These are phyloP conservation scores for Habropoda laboriosa DNA, from an alignment of 1,140 invertebrate genomes.

Conservation along the genomic window DNA sequence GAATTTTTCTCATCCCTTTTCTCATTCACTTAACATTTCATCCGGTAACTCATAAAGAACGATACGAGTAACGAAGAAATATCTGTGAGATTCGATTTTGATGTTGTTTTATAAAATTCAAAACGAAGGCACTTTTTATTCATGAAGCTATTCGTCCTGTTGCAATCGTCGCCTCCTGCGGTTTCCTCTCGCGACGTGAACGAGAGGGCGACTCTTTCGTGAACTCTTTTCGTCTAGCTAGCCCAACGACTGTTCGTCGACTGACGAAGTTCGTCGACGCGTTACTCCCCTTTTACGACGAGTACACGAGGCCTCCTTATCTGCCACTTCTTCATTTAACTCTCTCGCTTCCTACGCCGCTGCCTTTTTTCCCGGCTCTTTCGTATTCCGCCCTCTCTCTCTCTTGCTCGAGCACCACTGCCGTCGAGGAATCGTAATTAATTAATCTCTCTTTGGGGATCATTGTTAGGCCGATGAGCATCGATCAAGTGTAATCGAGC, in stretches of 20 bases:
- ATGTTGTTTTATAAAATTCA: background rate
- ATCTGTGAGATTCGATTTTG: background rate
- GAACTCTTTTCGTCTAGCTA: background rate
- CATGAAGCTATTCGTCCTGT: too few relatives aligned
- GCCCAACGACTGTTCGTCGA: conserved; percentile 53
- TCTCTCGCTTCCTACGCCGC: conserved; percentile 26
- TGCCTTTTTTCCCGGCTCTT: conserved; percentile 21
- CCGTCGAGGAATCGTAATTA: conserved; percentile 40
- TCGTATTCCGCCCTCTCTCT: background rate
- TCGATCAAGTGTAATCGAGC: conserved; percentile 20
- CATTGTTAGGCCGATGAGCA: conserved; percentile 22
- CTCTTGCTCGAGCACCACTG: conserved; percentile 19
- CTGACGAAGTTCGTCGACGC: conserved; percentile 57
- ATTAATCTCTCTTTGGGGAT: conserved; percentile 41
- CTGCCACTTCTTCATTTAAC: conserved; percentile 65
- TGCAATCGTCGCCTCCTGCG: too few relatives aligned
- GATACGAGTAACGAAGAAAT: too few relatives aligned
- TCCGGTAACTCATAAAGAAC: too few relatives aligned
- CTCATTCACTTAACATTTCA: too few relatives aligned
- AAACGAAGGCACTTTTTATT: too few relatives aligned
- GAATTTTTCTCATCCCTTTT: too few relatives aligned
- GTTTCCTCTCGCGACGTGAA: too few relatives aligned
- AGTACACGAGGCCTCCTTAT: conserved; percentile 63
- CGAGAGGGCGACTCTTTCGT: too few relatives aligned
- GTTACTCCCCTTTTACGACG: conserved; percentile 48